phyloP scores from a whole-genome alignment of 1,140 invertebrate species.

The Eueides isabella region DNA sequence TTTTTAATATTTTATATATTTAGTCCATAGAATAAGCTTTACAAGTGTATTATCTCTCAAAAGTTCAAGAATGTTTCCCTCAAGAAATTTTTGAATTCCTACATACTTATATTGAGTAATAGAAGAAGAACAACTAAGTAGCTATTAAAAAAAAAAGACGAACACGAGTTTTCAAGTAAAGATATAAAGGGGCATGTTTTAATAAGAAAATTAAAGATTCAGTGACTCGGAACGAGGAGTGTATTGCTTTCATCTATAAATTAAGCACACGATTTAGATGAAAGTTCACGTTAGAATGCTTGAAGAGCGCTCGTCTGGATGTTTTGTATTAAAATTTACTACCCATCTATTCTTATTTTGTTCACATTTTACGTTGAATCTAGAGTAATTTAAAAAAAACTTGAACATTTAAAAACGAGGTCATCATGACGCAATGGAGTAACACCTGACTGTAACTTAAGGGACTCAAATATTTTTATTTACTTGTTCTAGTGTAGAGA shows the following conservation, averaged over 20 bases:
- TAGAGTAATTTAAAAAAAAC: no score
- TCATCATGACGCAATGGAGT: background rate
- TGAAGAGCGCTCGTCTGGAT: background rate
- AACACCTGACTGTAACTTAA: no score
- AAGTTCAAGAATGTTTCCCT: no score
- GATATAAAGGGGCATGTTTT: background rate
- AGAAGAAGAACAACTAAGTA: background rate
- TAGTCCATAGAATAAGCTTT: no score
- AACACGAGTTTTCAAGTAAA: background rate
- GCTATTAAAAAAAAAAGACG: background rate
- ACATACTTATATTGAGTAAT: no score
- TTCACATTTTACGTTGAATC: no score
- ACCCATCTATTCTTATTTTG: background rate
- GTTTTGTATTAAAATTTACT: background rate
- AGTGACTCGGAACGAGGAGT: background rate
- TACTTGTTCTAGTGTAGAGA: no score
- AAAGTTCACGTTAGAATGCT: slow-evolving; percentile 10
- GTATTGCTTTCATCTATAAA: slow-evolving; percentile 8
- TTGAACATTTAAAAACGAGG: background rate
- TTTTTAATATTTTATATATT: no score
- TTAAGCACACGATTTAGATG: slow-evolving; percentile 11
- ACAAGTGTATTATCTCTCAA: no score
- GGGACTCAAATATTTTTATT: no score
- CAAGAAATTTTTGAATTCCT: no score
- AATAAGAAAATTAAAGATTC: slow-evolving; percentile 11